Evolutionary conservation across 1,140 invertebrate genomes (phyloP).

Genomic region (Sweltsa coloradensis): DNA sequence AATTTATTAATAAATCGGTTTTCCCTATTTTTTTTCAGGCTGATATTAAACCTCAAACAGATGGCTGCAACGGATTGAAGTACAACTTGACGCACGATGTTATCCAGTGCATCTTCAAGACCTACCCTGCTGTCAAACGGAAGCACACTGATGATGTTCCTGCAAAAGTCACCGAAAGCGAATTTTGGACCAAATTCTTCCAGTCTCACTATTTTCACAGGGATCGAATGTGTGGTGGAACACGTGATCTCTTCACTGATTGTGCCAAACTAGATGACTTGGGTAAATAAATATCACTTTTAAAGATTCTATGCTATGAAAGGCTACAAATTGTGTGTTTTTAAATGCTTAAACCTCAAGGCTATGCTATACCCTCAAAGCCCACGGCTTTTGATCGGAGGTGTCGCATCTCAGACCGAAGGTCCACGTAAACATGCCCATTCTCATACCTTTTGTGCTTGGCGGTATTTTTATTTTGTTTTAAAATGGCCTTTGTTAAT

Average conservation of each 20-base stretch:
- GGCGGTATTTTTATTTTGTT: too few species aligned
- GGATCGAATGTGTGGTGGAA: slow-evolving; percentile 78
- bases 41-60: slow-evolving; percentile 93
- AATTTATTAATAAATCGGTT: slow-evolving; percentile 1
- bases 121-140: slow-evolving; percentile 95
- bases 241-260: slow-evolving; percentile 90
- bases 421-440: too few species aligned
- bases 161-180: slow-evolving; percentile 83
- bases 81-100: slow-evolving; percentile 96
- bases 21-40: slow-evolving; percentile 35
- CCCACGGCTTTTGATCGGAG: too few species aligned
- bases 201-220: slow-evolving; percentile 99
- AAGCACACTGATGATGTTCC: slow-evolving; percentile 97
- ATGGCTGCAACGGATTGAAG: slow-evolving; percentile 92
- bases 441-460: too few species aligned
- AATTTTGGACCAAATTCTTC: slow-evolving; percentile 99
- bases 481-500: too few species aligned
- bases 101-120: slow-evolving; percentile 97
- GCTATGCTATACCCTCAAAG: too few species aligned
- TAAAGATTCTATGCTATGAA: too few species aligned
- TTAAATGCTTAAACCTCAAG: too few species aligned
- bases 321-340: too few species aligned
- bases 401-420: too few species aligned
- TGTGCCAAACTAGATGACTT: slow-evolving; percentile 94
- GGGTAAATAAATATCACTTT: slow-evolving; percentile 26